Percentiles rank a stretch among this genome's conserved stretches.
Conservation (phyloP, 2,797 vertebrate genomes). For the Thunnus albacares region DNA sequence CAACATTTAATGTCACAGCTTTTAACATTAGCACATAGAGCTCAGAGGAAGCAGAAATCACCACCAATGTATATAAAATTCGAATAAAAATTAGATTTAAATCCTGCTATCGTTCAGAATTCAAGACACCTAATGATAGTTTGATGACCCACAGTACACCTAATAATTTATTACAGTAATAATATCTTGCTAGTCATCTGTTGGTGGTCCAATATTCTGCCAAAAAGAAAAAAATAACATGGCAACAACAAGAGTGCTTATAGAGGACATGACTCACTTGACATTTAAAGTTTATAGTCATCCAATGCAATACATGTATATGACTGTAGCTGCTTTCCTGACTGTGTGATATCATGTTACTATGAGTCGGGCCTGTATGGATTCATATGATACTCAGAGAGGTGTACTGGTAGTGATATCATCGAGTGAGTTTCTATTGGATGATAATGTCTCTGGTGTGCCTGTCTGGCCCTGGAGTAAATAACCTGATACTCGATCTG, state of each 20-base stretch:
- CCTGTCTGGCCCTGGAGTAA: constrained; percentile 35
- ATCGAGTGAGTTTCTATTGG: constrained; percentile 42
- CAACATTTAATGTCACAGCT: not conserved
- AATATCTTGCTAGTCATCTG: not conserved
- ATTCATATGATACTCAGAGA: constrained; percentile 37
- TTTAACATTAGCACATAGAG: not conserved
- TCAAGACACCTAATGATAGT: not conserved
- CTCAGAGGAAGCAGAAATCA: not conserved
- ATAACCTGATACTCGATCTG: constrained; percentile 47
- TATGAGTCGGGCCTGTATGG: constrained; percentile 32
- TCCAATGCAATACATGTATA: constrained; percentile 16
- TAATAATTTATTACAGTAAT: constrained; percentile 10
- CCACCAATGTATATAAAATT: not conserved
- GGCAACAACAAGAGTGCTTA: constrained; percentile 21
- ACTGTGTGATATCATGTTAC: constrained; percentile 48
- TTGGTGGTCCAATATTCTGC: not conserved
- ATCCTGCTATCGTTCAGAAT: not conserved
- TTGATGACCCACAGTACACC: not conserved
- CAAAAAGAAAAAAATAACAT: not conserved
- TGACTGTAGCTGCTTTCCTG: constrained; percentile 45
- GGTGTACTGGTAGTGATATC: constrained; percentile 52
- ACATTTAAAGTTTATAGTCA: constrained; percentile 51
- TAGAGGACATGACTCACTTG: constrained; percentile 43
- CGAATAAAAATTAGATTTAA: not conserved
- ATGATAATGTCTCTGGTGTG: constrained; percentile 43